These are phyloP conservation scores for Aphodius sticticus DNA, from an alignment of 2,888 invertebrate species.

Conservation along the genomic window DNA sequence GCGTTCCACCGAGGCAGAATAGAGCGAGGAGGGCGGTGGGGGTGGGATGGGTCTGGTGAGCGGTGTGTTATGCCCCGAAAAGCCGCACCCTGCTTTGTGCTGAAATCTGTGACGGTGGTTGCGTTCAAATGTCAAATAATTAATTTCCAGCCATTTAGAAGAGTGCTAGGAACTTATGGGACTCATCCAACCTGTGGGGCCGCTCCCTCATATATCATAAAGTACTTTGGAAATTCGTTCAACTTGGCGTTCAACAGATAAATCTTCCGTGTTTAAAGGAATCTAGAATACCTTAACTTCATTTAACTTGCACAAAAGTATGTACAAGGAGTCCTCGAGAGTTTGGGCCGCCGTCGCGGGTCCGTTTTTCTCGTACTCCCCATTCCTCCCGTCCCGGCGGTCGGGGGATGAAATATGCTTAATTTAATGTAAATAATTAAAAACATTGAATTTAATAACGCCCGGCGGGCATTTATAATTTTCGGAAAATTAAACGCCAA, in stretches of 20 bases:
- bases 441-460: background rate
- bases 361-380: background rate
- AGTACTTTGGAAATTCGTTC: constrained; percentile 25
- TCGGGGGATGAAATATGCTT: background rate
- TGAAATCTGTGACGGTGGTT: background rate
- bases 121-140: constrained; percentile 18
- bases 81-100: constrained; percentile 4
- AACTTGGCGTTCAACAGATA: constrained; percentile 23
- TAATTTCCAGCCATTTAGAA: constrained; percentile 18
- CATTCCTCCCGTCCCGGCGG: background rate
- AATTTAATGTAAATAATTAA: constrained; percentile 4
- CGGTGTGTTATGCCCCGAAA: background rate
- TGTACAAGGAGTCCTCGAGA: constrained; percentile 11
- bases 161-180: background rate
- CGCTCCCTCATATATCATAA: constrained; percentile 21
- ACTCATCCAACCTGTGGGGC: constrained; percentile 15
- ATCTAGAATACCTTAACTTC: constrained; percentile 28
- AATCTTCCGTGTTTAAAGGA: constrained; percentile 21
- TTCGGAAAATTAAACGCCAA: constrained; percentile 4
- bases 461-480: background rate
- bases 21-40: background rate
- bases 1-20: background rate
- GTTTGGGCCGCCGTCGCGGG: background rate
- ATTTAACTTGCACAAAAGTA: constrained; percentile 31
- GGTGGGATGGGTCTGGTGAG: background rate